A percentile compares a stretch with the other conserved stretches of the same genome.
These are phyloP conservation scores for Drosophila punjabiensis DNA, from an alignment of 1,140 invertebrate genomes.

Conservation along the genomic window DNA sequence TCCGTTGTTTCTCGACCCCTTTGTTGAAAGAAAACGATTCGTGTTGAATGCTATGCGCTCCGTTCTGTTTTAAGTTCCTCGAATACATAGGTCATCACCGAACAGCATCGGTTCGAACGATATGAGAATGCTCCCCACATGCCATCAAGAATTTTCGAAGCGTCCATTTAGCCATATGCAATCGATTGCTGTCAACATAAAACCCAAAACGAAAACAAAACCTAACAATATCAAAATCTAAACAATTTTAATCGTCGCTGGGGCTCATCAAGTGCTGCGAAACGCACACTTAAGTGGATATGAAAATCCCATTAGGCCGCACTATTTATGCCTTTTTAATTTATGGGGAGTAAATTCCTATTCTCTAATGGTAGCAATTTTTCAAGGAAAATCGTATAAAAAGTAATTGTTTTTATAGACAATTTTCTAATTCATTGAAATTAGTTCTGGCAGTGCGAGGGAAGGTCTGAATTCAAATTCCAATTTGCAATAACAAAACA, in stretches of 20 bases:
- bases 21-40: conserved; percentile 49
- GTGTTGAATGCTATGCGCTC: conserved; percentile 74
- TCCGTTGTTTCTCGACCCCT: conserved; percentile 38
- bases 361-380: background rate
- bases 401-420: conserved; percentile 4
- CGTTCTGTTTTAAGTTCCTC: conserved; percentile 69
- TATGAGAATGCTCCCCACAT: conserved; percentile 55
- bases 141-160: conserved; percentile 54
- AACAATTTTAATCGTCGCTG: conserved; percentile 39
- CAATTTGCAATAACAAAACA: background rate
- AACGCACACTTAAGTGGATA: conserved; percentile 23
- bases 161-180: conserved; percentile 56
- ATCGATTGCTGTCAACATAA: conserved; percentile 71
- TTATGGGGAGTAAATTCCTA: conserved; percentile 32
- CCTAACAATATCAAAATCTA: conserved; percentile 46
- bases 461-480: background rate
- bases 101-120: conserved; percentile 46
- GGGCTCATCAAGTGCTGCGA: conserved; percentile 43
- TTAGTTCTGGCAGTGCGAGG: background rate
- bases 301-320: conserved; percentile 30
- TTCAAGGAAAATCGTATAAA: conserved; percentile 4
- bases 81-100: conserved; percentile 57
- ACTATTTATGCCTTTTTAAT: conserved; percentile 31
- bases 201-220: conserved; percentile 47
- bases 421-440: conserved; percentile 4